A percentile compares a stretch with the other conserved stretches of the same genome.
phyloP scores from a whole-genome alignment of 2,113 vertebrate species.

The Solea senegalensis region DNA sequence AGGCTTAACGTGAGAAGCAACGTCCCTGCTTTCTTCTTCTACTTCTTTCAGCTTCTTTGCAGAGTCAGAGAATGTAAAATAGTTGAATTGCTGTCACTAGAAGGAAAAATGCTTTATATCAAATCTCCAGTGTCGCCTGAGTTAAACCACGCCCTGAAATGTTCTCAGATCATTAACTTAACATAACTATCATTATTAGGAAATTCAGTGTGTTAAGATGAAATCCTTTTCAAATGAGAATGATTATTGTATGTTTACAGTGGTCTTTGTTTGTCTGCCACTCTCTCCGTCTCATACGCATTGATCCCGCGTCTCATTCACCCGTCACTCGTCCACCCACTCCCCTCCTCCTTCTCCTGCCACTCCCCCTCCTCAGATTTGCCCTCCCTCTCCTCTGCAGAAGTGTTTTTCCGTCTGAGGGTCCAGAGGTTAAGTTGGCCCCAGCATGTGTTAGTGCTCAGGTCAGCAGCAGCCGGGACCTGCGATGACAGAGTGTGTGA shows the following conservation, averaged over 20 bases:
- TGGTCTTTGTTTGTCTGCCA: background rate
- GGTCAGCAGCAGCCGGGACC: slow-evolving; percentile 70
- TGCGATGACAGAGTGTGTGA: slow-evolving; percentile 75
- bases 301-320: background rate
- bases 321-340: background rate
- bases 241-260: slow-evolving; percentile 3
- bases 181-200: too few species aligned
- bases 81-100: background rate
- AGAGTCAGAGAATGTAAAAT: too few species aligned
- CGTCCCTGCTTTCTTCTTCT: too few species aligned
- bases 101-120: background rate
- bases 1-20: too few species aligned
- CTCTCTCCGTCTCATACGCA: background rate
- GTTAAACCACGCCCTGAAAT: slow-evolving; percentile 13
- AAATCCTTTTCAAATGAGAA: too few species aligned
- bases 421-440: slow-evolving; percentile 79
- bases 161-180: background rate
- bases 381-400: slow-evolving; percentile 24
- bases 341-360: background rate
- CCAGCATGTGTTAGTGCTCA: slow-evolving; percentile 71
- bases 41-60: too few species aligned
- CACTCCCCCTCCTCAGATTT: slow-evolving; percentile 17
- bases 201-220: too few species aligned
- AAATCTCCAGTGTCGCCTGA: background rate
- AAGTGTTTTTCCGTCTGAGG: slow-evolving; percentile 61